Evolutionary conservation across 2,113 vertebrate genomes (phyloP), one percentile per base, ranked within the genome.

Genomic region (Oreochromis tanganicae): DNA sequence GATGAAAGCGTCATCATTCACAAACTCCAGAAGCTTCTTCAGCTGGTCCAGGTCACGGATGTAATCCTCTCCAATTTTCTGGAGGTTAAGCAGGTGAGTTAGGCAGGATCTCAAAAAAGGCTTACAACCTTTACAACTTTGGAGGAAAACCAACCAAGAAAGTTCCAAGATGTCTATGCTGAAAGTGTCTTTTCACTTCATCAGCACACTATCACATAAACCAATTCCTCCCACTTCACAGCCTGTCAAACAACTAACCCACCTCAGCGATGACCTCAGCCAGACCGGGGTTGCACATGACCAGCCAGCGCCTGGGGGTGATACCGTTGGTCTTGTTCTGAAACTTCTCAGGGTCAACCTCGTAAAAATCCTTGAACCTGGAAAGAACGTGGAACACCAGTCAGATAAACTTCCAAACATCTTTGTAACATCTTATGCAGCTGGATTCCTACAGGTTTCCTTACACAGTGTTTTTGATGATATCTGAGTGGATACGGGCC

Each of bases 271-370:
- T 98, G 94, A 97, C 94, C 73, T 98, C 98, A 1, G 98, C 98
- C 89, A 98, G 95, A 9, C 98, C 97, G 0, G 98, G 96, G 93
- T 98, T 98, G 87, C 97, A 98, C 94, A 98, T 96, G 55, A 98
- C 97, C 88, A 98, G 95, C 98, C 98, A 98, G 85, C 98, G 97
- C 3, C 98, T 95, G 2, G 98, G 98, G 1, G 98, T 98, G 94
- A 98, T 98, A 11, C 98, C 98, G 1, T 98, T 98, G 88, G 98
- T 98, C 94, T 98, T 98, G 91, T 98, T 98, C 95, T 98, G 98
- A 92, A 98, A 98, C 89, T 98, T 98, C 24, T 97, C 50, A 10
- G 98, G 98, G 85, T 98, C 98, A 17, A 97, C 87, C 5, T 98
- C 97, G 1, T 98, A 98, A 95, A 98, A 98, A 89, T 98, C 98